Evolutionary conservation across 2,888 invertebrate genomes (phyloP), one percentile per base, ranked within the genome.

Genomic region (Erebia ligea): DNA sequence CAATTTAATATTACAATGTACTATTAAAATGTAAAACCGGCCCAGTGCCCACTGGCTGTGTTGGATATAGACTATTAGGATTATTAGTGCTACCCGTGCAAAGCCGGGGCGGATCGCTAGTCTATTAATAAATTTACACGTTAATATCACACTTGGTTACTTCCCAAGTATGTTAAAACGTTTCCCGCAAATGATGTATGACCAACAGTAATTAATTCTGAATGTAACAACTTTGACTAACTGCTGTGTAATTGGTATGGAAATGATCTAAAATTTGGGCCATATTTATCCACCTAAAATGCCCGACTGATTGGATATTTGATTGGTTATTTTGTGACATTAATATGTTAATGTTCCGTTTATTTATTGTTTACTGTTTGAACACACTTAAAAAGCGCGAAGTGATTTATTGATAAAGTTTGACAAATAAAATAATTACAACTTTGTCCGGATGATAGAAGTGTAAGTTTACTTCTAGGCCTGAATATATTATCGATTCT

Each of bases 161-260:
- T 50, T 64, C 25, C 63, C 6, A 34, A 34, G 17, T 17, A 34
- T 65, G 54, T 65, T 54, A 54, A 54, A 65, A 54, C 54, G 4
- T 40, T 34, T 42, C 42, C 56, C 65, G 56, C 65, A 65, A 42
- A 65, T 65, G 56, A 65, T 65, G 52, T 65, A 65, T 19, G 42
- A 42, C 42, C 56, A 9, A 19, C 42, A 54, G 65, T 67, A 68
- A 71, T 69, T 56, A 71, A 62, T 73, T 66, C 59, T 66, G 68
- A 61, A 73, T 71, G 71, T 68, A 71, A 66, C 65, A 68, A 71
- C 68, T 74, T 58, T 63, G 67, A 73, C 74, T 74, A 73, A 70
- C 71, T 72, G 70, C 13, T 61, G 84, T 86, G 84, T 87, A 85
- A 89, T 88, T 89, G 86, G 85, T 88, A 88, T 87, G 86, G 86